Percentiles rank a stretch among this genome's conserved stretches.
Evolutionary conservation across 2,888 invertebrate species (phyloP).

Genomic region (Galerucella calmariensis): DNA sequence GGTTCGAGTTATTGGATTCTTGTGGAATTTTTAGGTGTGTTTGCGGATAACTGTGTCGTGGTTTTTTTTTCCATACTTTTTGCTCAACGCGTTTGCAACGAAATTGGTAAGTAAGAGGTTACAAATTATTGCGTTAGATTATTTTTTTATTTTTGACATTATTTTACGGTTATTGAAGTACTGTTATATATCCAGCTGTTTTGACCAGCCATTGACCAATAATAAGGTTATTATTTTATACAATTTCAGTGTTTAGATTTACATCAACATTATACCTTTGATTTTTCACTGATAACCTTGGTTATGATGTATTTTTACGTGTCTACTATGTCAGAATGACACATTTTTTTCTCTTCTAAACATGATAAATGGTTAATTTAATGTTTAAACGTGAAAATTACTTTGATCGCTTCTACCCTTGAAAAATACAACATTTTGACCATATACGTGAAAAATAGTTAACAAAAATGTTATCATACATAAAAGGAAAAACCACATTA

Average conservation of each 20-base stretch:
- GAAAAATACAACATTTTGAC: no score
- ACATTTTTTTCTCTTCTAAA: no score
- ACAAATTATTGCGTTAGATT: background rate
- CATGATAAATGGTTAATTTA: no score
- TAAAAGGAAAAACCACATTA: no score
- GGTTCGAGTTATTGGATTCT: slow-evolving; percentile 20
- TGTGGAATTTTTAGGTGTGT: slow-evolving; percentile 50
- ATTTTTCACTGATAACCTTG: background rate
- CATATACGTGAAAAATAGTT: no score
- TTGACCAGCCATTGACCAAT: slow-evolving; percentile 6
- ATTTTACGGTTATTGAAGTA: background rate
- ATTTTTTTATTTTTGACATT: background rate
- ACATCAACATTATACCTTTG: background rate
- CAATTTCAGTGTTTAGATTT: background rate
- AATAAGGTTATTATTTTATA: background rate
- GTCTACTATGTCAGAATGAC: no score
- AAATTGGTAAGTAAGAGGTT: slow-evolving; percentile 38
- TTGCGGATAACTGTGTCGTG: slow-evolving; percentile 39
- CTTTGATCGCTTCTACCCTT: no score
- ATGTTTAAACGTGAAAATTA: no score
- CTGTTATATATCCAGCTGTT: slow-evolving; percentile 14
- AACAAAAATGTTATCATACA: no score
- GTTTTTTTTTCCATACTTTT: slow-evolving; percentile 33
- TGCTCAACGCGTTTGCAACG: slow-evolving; percentile 26
- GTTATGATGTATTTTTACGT: no score